Percentiles rank a stretch among this genome's conserved stretches.
These are phyloP conservation scores for Planiliza haematocheilus DNA, from an alignment of 2,113 vertebrate genomes.

Conservation along the genomic window DNA sequence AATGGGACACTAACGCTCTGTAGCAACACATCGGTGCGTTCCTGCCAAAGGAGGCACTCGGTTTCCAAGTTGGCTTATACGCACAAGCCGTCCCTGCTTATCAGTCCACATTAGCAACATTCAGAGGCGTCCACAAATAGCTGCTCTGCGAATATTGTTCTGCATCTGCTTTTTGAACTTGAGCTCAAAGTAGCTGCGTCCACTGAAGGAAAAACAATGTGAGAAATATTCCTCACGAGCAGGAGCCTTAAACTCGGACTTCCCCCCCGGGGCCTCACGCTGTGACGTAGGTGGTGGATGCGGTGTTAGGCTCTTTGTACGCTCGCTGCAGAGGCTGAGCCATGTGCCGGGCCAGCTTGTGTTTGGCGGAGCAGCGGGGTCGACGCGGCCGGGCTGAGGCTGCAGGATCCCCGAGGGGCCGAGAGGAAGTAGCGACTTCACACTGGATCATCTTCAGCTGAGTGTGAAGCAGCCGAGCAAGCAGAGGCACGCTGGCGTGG, in stretches of 20 bases:
- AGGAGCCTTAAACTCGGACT: background rate
- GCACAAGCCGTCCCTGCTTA: constrained; percentile 18
- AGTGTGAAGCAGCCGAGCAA: constrained; percentile 31
- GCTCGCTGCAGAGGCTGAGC: constrained; percentile 6
- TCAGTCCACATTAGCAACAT: constrained; percentile 30
- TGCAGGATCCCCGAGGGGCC: constrained; percentile 6
- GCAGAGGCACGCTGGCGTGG: too few relatives aligned
- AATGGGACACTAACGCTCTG: background rate
- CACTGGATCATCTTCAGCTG: constrained; percentile 67
- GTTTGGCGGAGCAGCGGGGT: constrained; percentile 7
- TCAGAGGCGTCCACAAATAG: constrained; percentile 52
- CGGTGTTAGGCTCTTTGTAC: constrained; percentile 14
- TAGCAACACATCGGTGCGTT: background rate
- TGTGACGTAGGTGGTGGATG: constrained; percentile 29
- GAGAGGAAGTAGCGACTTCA: constrained; percentile 48
- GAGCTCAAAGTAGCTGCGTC: background rate
- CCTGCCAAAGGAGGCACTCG: constrained; percentile 19
- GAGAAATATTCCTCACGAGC: background rate
- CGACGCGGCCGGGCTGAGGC: background rate
- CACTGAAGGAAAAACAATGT: background rate
- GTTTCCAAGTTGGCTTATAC: constrained; percentile 36
- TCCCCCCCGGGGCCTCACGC: background rate
- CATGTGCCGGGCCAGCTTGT: constrained; percentile 24
- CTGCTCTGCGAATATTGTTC: constrained; percentile 20
- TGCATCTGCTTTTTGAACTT: constrained; percentile 25